Percentiles rank a stretch among this genome's conserved stretches.
Evolutionary conservation across 2,888 invertebrate species (phyloP).

Genomic region (Yponomeuta sedellus): DNA sequence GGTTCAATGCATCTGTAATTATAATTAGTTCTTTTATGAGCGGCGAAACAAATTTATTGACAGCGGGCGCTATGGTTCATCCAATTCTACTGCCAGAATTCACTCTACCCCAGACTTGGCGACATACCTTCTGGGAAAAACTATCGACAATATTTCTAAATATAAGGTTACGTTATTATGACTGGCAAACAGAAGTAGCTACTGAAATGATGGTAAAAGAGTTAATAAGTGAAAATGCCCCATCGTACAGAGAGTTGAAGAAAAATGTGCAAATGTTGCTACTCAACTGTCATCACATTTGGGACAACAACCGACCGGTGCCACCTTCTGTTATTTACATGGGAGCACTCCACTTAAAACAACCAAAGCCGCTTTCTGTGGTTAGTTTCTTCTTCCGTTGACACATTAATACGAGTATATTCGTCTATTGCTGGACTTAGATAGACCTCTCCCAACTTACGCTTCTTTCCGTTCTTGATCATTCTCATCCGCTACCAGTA

Average conservation of each 20-base stretch:
- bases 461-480: too few species aligned
- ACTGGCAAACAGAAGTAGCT: not conserved
- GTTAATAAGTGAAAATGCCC: constrained; percentile 8
- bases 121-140: constrained; percentile 6
- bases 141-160: not conserved
- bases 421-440: too few species aligned
- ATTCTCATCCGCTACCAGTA: too few species aligned
- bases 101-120: not conserved
- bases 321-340: constrained; percentile 15
- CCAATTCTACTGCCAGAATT: constrained; percentile 10
- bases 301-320: constrained; percentile 16
- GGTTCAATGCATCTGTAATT: constrained; percentile 13
- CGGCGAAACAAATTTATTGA: not conserved
- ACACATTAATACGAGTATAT: too few species aligned
- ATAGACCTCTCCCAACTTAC: too few species aligned
- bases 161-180: not conserved
- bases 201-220: not conserved
- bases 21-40: constrained; percentile 13
- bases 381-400: not conserved
- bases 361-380: constrained; percentile 11
- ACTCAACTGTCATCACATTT: constrained; percentile 16
- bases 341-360: constrained; percentile 15
- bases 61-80: constrained; percentile 6
- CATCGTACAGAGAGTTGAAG: constrained; percentile 4
- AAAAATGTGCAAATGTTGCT: constrained; percentile 15